Conservation (phyloP, 2,113 vertebrate species). For the Gnathonemus longibarbis region DNA sequence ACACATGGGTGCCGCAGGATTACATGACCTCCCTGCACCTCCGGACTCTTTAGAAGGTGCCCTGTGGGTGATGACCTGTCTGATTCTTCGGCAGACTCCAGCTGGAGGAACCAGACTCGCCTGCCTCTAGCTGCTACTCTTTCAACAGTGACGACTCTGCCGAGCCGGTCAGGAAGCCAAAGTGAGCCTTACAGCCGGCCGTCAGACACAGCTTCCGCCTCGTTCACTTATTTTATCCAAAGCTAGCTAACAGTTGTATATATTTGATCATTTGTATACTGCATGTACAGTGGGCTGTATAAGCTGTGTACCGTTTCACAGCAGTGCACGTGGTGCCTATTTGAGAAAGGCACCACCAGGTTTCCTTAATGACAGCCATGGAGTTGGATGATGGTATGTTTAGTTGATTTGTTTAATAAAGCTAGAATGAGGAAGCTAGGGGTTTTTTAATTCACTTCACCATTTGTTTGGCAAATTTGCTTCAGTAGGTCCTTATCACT, state of each 20-base stretch:
- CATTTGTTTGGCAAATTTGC: not conserved
- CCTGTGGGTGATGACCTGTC: not conserved
- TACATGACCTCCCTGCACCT: not conserved
- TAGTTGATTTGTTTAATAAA: not conserved
- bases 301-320: not conserved
- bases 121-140: constrained; percentile 23
- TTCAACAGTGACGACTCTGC: constrained; percentile 16
- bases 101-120: constrained; percentile 26
- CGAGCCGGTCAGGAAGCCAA: not conserved
- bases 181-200: constrained; percentile 12
- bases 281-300: not conserved
- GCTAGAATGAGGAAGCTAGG: not conserved
- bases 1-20: not conserved
- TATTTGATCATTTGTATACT: not conserved
- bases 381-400: not conserved
- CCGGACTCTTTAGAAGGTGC: not conserved
- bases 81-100: constrained; percentile 20
- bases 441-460: not conserved
- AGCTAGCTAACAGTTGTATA: not conserved
- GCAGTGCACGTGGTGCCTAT: not conserved
- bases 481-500: too few species aligned
- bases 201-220: not conserved
- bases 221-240: not conserved
- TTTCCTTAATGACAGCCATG: not conserved
- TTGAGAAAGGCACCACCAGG: not conserved